Conservation (phyloP, 2,888 invertebrate genomes). For the Toxonevra muliebris region DNA sequence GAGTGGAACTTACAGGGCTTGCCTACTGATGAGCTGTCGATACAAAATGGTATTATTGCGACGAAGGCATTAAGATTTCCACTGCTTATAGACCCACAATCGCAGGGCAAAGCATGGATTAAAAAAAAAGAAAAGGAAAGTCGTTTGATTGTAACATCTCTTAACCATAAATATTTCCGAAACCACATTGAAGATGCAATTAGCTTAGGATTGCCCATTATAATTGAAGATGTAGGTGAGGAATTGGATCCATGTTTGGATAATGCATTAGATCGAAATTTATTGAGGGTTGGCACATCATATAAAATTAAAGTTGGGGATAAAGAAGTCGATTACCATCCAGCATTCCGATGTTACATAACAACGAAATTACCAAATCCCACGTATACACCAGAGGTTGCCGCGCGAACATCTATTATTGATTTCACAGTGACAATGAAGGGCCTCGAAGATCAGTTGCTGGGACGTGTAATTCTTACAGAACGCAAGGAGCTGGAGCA, state of each 20-base stretch:
- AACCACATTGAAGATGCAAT: conserved; percentile 87
- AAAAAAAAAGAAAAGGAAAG: conserved; percentile 82
- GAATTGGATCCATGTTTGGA: conserved; percentile 88
- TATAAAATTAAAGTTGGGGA: conserved; percentile 87
- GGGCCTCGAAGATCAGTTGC: conserved; percentile 86
- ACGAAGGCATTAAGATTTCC: conserved; percentile 86
- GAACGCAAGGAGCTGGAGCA: conserved; percentile 86
- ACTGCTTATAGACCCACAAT: conserved; percentile 88
- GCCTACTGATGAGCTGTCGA: conserved; percentile 88
- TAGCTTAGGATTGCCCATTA: conserved; percentile 79
- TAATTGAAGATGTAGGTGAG: conserved; percentile 87
- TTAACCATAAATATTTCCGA: conserved; percentile 76
- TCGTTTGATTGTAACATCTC: conserved; percentile 72
- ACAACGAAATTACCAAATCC: conserved; percentile 91
- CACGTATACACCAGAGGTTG: conserved; percentile 86
- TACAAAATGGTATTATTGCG: conserved; percentile 91
- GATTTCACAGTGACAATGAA: conserved; percentile 93
- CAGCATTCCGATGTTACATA: conserved; percentile 80
- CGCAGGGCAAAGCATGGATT: conserved; percentile 92
- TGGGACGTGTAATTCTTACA: conserved; percentile 83
- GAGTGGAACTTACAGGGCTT: conserved; percentile 92
- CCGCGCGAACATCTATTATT: conserved; percentile 84
- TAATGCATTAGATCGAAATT: conserved; percentile 86
- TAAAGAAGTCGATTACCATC: conserved; percentile 82
- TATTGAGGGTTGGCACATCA: conserved; percentile 82